These are phyloP conservation scores for Calcarius ornatus DNA, from an alignment of 2,113 vertebrate genomes.

Conservation along the genomic window DNA sequence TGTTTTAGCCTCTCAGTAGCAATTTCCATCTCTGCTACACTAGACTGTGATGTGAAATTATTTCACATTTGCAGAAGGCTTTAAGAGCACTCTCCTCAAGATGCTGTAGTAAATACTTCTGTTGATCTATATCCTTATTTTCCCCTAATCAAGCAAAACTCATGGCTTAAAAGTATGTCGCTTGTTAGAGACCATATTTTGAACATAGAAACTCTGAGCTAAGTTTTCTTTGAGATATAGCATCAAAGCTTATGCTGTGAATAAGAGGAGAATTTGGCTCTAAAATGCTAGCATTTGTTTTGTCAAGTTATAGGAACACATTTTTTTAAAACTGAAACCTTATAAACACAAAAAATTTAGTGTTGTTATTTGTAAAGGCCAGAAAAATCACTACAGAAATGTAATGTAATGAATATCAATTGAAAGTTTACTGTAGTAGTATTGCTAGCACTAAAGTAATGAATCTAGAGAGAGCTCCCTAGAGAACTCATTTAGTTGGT, in stretches of 20 bases:
- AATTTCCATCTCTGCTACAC: neutral
- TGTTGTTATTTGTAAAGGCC: neutral
- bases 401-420: neutral
- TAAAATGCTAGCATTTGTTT: neutral
- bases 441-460: neutral
- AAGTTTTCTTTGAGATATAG: neutral
- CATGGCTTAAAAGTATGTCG: neutral
- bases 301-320: neutral
- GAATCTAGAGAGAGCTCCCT: neutral
- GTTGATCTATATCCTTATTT: neutral
- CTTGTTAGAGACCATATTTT: neutral
- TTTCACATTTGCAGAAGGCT: neutral
- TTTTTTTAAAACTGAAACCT: neutral
- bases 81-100: neutral
- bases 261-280: neutral
- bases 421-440: neutral
- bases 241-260: neutral
- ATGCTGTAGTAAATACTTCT: neutral
- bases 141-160: neutral
- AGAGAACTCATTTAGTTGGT: neutral
- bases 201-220: neutral
- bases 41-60: neutral
- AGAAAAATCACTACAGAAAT: constrained; percentile 1
- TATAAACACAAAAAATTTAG: neutral
- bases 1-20: neutral